A percentile compares a stretch with the other conserved stretches of the same genome.
Evolutionary conservation across 2,113 vertebrate genomes (phyloP).

Genomic region (Bos taurus): ARS-UCD2.0 NC_037342.1:59670501-59671000

Average conservation of each 20-base stretch:
- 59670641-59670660: not conserved
- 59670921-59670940: not conserved
- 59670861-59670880: not conserved
- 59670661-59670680: not conserved
- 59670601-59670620: not conserved
- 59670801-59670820: not conserved
- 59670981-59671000: not conserved
- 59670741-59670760: not conserved
- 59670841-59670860: not conserved
- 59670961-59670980: not conserved
- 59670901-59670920: not conserved
- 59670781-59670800: not conserved
- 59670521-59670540: not conserved
- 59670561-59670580: not conserved
- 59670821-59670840: not conserved
- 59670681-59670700: not conserved
- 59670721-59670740: not conserved
- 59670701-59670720: not conserved
- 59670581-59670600: not conserved
- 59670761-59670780: not conserved
- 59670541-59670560: not conserved
- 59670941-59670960: not conserved
- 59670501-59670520: not conserved
- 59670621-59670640: not conserved
- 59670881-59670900: not conserved